Evolutionary conservation across 1,140 invertebrate species (phyloP).

Genomic region (Cardiocondyla obscurior): DNA sequence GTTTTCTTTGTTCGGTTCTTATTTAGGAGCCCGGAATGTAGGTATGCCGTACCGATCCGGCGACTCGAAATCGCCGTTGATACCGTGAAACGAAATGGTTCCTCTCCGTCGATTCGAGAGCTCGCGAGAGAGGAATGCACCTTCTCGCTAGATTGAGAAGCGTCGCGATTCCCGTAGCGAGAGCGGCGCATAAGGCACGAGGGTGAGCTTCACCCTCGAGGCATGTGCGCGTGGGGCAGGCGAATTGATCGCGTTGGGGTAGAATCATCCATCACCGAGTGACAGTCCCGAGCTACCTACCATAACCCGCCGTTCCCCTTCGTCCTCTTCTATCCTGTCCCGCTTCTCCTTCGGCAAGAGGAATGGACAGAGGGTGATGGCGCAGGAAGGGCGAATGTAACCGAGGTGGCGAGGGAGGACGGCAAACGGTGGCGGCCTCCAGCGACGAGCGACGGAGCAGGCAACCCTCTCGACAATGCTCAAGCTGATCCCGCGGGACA

Average conservation of each 20-base stretch:
- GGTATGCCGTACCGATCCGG: background rate
- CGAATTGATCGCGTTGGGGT: constrained; percentile 82
- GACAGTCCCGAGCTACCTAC: constrained; percentile 80
- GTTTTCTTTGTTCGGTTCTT: background rate
- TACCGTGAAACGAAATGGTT: background rate
- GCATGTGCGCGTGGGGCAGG: constrained; percentile 72
- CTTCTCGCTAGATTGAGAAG: constrained; percentile 62
- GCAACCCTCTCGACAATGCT: constrained; percentile 77
- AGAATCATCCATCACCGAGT: constrained; percentile 83
- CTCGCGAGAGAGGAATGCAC: constrained; percentile 60
- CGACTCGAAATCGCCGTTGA: background rate
- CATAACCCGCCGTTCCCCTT: constrained; percentile 41
- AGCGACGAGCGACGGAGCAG: constrained; percentile 79
- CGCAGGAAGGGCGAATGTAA: constrained; percentile 55
- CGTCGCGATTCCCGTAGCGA: constrained; percentile 55
- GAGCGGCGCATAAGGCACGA: constrained; percentile 16
- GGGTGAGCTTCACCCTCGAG: constrained; percentile 68
- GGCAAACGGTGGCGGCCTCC: constrained; percentile 70
- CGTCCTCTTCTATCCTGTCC: constrained; percentile 62
- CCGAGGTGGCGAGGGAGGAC: constrained; percentile 59
- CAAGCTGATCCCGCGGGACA: constrained; percentile 75
- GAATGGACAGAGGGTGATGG: constrained; percentile 67
- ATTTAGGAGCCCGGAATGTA: background rate
- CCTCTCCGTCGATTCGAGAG: constrained; percentile 5
- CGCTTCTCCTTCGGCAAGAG: constrained; percentile 69